Evolutionary conservation across 1,140 invertebrate genomes (phyloP).

Genomic region (Drosophila fuyamai): DNA sequence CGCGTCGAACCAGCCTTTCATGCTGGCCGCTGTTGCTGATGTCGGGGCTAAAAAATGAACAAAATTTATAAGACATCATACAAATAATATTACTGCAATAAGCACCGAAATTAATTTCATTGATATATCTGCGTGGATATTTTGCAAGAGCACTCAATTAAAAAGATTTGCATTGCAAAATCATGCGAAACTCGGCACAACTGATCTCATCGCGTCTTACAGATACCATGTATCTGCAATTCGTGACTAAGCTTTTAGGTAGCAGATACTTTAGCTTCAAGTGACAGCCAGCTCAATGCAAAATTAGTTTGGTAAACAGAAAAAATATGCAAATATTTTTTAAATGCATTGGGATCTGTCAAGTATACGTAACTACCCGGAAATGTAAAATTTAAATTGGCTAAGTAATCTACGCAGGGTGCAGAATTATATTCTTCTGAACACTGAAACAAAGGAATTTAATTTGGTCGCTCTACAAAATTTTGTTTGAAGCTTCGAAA

Average conservation of each 20-base stretch:
- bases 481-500: constrained; percentile 37
- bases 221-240: constrained; percentile 36
- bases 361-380: constrained; percentile 25
- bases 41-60: constrained; percentile 17
- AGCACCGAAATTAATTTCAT: constrained; percentile 14
- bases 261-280: constrained; percentile 59
- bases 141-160: constrained; percentile 53
- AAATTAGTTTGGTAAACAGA: constrained; percentile 60
- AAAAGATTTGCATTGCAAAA: constrained; percentile 51
- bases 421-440: constrained; percentile 16
- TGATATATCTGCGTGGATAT: constrained; percentile 34
- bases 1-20: constrained; percentile 97
- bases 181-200: constrained; percentile 32
- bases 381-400: constrained; percentile 51
- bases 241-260: constrained; percentile 76
- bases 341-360: neutral
- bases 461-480: constrained; percentile 46
- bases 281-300: constrained; percentile 62
- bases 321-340: constrained; percentile 42
- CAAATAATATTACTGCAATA: constrained; percentile 4
- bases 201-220: constrained; percentile 54
- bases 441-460: constrained; percentile 62
- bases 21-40: constrained; percentile 80
- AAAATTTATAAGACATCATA: neutral
- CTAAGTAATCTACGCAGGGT: constrained; percentile 25